Evolutionary conservation across 2,797 vertebrate genomes (phyloP).

Genomic region (Lateolabrax maculatus): DNA sequence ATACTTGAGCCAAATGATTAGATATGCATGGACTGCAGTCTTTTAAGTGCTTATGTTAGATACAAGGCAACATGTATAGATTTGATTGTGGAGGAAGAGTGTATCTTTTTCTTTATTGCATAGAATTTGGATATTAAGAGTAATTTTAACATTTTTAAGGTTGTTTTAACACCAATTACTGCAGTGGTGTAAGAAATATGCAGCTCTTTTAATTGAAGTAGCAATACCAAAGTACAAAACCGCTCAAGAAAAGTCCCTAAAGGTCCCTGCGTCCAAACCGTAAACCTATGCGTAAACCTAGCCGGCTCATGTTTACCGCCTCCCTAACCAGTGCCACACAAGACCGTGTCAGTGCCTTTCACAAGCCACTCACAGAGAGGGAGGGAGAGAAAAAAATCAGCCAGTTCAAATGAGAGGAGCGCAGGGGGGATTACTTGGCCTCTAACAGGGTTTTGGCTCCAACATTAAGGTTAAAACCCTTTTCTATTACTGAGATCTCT

Average conservation of each 20-base stretch:
- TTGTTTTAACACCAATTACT: conserved; percentile 41
- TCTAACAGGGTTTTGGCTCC: conserved; percentile 88
- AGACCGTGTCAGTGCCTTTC: conserved; percentile 43
- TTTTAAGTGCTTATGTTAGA: conserved; percentile 61
- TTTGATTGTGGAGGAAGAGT: conserved; percentile 46
- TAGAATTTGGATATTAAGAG: conserved; percentile 19
- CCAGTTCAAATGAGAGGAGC: conserved; percentile 83
- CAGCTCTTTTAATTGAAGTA: neutral
- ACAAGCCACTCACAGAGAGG: conserved; percentile 39
- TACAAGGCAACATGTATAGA: conserved; percentile 55
- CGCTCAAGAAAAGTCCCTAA: neutral
- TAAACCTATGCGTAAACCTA: too few species aligned
- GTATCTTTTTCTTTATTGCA: conserved; percentile 20
- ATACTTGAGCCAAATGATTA: conserved; percentile 82
- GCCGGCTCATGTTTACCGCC: conserved; percentile 37
- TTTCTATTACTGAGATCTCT: conserved; percentile 88
- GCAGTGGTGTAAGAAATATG: neutral
- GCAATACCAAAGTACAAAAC: neutral
- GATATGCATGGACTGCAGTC: conserved; percentile 71
- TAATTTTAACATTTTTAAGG: conserved; percentile 1
- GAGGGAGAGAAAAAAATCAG: conserved; percentile 49
- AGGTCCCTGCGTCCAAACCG: too few species aligned
- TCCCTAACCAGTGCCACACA: conserved; percentile 43
- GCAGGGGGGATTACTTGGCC: conserved; percentile 85
- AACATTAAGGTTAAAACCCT: conserved; percentile 91